phyloP scores from a whole-genome alignment of 2,888 invertebrate species.

The Hirtodrosophila alboralis region DNA sequence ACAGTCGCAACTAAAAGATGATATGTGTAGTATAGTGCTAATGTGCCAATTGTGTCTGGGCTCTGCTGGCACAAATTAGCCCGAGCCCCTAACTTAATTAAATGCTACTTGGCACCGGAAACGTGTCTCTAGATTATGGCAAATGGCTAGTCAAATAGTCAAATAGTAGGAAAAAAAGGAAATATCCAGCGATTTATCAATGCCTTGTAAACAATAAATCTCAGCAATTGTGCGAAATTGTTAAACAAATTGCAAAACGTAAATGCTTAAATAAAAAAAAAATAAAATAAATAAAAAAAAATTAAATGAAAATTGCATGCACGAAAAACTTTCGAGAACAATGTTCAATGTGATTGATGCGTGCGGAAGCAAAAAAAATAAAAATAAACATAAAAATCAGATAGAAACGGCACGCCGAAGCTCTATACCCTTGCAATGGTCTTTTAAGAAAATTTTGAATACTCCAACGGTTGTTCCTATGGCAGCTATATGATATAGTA shows the following conservation, averaged over 20 bases:
- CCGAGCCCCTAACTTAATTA: conserved; percentile 35
- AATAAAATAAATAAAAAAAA: conserved; percentile 9
- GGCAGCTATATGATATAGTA: no score
- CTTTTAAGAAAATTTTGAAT: no score
- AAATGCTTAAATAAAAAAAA: conserved; percentile 23
- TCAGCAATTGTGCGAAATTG: conserved; percentile 28
- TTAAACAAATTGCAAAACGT: conserved; percentile 41
- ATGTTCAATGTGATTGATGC: conserved; percentile 50
- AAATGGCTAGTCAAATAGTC: no score
- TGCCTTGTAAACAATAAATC: conserved; percentile 22
- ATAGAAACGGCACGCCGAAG: no score
- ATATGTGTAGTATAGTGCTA: conserved; percentile 49
- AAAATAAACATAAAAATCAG: no score
- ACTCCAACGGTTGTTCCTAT: no score
- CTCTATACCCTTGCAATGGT: no score
- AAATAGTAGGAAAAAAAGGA: no score
- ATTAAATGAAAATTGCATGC: conserved; percentile 68
- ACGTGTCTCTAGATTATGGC: no score
- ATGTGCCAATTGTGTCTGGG: conserved; percentile 37
- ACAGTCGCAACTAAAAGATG: conserved; percentile 43
- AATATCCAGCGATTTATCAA: conserved; percentile 49
- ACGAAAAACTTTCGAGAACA: conserved; percentile 40
- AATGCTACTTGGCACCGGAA: conserved; percentile 11
- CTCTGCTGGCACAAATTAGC: conserved; percentile 20
- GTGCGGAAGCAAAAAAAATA: conserved; percentile 21